A percentile compares a stretch with the other conserved stretches of the same genome.
These are phyloP conservation scores for Willisornis vidua DNA, from an alignment of 2,113 vertebrate genomes.

Conservation along the genomic window DNA sequence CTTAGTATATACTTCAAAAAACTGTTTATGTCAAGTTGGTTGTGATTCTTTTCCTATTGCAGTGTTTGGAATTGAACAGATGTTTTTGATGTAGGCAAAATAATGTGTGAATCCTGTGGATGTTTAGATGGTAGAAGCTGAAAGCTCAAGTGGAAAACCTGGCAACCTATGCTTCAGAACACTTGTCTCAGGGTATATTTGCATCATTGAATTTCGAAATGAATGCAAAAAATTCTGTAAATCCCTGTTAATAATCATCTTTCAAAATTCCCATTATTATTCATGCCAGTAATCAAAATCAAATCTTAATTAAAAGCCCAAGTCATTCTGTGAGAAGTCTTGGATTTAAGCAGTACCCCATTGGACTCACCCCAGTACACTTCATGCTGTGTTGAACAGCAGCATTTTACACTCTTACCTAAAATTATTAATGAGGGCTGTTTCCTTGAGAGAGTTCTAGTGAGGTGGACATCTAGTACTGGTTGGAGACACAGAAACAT, in stretches of 20 bases:
- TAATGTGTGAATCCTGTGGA: neutral
- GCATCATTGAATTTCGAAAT: constrained; percentile 2
- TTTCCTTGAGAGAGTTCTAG: neutral
- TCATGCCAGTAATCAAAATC: neutral
- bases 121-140: neutral
- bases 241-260: neutral
- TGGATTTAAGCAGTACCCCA: neutral
- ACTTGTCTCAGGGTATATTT: neutral
- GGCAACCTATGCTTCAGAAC: neutral
- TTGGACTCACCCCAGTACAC: neutral
- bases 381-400: neutral
- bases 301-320: neutral
- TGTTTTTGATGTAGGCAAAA: neutral
- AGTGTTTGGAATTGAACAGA: neutral
- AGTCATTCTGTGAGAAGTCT: neutral
- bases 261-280: neutral
- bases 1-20: neutral
- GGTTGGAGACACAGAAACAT: neutral
- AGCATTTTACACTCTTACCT: neutral
- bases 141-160: neutral
- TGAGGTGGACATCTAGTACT: neutral
- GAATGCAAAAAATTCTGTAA: neutral
- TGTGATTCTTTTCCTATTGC: neutral
- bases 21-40: neutral
- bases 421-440: neutral